A percentile compares a stretch with the other conserved stretches of the same genome.
Evolutionary conservation across 1,140 invertebrate species (phyloP).

Genomic region (Colletes gigas): DNA sequence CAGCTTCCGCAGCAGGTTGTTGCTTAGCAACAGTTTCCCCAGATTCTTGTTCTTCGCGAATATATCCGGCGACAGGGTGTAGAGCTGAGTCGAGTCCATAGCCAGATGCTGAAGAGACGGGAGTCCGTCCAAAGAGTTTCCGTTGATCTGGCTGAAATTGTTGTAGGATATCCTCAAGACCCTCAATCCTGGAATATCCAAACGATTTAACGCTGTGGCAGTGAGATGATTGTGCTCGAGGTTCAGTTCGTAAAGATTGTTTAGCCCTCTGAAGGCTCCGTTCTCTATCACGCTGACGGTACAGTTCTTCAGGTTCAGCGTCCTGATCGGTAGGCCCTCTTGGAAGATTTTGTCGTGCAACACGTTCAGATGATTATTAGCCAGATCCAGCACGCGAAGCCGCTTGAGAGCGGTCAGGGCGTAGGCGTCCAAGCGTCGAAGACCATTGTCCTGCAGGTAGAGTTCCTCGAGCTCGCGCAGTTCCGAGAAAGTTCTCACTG

Average conservation of each 20-base stretch:
- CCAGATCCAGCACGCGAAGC: constrained; percentile 84
- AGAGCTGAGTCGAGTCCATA: constrained; percentile 87
- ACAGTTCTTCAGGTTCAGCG: constrained; percentile 84
- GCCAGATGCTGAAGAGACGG: constrained; percentile 88
- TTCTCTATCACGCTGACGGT: constrained; percentile 84
- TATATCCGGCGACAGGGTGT: constrained; percentile 84
- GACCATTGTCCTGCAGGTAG: constrained; percentile 83
- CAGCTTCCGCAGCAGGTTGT: constrained; percentile 85
- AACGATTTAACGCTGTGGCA: constrained; percentile 84
- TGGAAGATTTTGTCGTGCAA: constrained; percentile 84
- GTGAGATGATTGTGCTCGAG: constrained; percentile 88
- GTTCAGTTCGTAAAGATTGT: constrained; percentile 87
- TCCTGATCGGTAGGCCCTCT: constrained; percentile 82
- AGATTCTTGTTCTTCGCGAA: constrained; percentile 91
- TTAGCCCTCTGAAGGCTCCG: constrained; percentile 85
- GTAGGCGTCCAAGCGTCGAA: constrained; percentile 82
- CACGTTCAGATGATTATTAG: constrained; percentile 83
- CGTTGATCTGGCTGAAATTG: constrained; percentile 87
- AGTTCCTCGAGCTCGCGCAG: constrained; percentile 86
- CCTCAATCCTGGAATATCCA: constrained; percentile 89
- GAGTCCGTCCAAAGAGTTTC: constrained; percentile 87
- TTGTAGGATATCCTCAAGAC: constrained; percentile 88
- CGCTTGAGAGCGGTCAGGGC: constrained; percentile 83
- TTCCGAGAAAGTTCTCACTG: constrained; percentile 86
- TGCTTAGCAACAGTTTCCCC: constrained; percentile 86